Base-by-base conservation (phyloP, 2,888 invertebrate species). In the Ernsta delagoae region DNA sequence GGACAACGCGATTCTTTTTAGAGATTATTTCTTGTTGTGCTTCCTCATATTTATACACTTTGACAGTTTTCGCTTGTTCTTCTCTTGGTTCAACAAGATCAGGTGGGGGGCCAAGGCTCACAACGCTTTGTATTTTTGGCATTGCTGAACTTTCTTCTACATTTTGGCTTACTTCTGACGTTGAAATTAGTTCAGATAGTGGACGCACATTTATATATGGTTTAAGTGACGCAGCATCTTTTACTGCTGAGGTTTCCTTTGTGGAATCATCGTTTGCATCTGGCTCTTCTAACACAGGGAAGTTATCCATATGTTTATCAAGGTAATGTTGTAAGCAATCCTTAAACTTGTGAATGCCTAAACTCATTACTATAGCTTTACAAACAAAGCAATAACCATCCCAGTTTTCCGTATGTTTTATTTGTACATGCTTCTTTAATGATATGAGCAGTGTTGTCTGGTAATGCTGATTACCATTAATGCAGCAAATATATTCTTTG, bases 321-420 rank as follows among this genome's bases (percentile, higher is more conserved):
- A 93, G 78, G 69, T 88, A 85, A 80, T 94, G 94, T 69, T 86
- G 81, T 16, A 93, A 77, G 71, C 92, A 92, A 65, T 91, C 90
- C 75, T 80, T 89, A 64, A 89, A 90, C 68, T 69, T 72, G 50
- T 89, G 83, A 12, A 75, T 74, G 12, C 91, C 92, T 82, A 89
- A 89, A 7, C 87, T 78, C 24, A 86, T 89, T 1, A 91, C 89
- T 24, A 92, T 90, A 1, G 91, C 86, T 76, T 92, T 88, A 73
- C 95, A 95, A 9, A 90, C 74, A 62, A 77, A 83, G 76, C 95
- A 95, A 75, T 88, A 93, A 0, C 95, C 95, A 71, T 93, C 92
- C 95, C 95, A 95, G 31, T 78, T 80, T 39, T 94, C 89, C 4
- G 75, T 73, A 72, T 93, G 93, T 73, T 89, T 90, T 0, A 77